Evolutionary conservation across 2,888 invertebrate genomes (phyloP).

Genomic region (Dicycla oo): DNA sequence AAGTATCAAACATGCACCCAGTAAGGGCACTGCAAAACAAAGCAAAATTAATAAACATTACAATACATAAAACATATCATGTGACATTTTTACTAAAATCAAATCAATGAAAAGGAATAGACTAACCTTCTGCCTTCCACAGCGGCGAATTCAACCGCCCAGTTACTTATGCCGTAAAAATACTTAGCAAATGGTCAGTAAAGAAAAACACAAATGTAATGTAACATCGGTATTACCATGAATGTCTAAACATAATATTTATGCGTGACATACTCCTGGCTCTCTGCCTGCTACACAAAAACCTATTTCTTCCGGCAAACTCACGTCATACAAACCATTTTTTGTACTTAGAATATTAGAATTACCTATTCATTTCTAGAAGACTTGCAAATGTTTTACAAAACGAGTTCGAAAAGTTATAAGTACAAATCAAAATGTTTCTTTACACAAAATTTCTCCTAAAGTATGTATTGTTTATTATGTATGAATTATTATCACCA

Average conservation of each 20-base stretch:
- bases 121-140: not conserved
- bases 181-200: constrained; percentile 8
- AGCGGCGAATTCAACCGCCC: not conserved
- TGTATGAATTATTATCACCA: too few relatives aligned
- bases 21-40: too few relatives aligned
- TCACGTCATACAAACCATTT: not conserved
- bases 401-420: too few relatives aligned
- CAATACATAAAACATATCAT: too few relatives aligned
- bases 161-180: not conserved
- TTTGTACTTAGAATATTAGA: not conserved
- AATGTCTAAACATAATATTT: constrained; percentile 19
- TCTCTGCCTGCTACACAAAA: constrained; percentile 30
- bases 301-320: constrained; percentile 13
- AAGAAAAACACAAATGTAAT: not conserved
- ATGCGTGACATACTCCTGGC: constrained; percentile 42
- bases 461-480: too few relatives aligned
- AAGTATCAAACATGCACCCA: too few relatives aligned
- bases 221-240: not conserved
- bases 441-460: too few relatives aligned
- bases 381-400: too few relatives aligned
- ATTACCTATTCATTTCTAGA: not conserved
- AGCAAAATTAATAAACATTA: too few relatives aligned
- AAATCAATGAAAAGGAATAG: too few relatives aligned
- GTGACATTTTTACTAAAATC: too few relatives aligned
- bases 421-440: too few relatives aligned